phyloP scores from a whole-genome alignment of 2,113 vertebrate species.

The Cacatua alba region DNA sequence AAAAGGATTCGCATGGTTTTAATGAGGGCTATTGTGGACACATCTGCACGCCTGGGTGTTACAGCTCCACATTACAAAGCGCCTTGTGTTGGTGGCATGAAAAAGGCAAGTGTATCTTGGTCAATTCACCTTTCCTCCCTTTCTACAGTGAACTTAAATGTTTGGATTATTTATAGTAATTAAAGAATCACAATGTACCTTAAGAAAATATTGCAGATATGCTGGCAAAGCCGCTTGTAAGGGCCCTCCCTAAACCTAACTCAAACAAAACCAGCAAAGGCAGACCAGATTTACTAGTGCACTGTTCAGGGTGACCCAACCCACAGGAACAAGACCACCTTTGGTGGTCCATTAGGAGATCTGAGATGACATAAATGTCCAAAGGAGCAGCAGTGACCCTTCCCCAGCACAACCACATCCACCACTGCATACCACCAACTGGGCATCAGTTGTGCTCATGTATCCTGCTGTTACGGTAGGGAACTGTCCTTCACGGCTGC shows the following conservation, averaged over 20 bases:
- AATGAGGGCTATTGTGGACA: neutral
- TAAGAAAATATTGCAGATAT: neutral
- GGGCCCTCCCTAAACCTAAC: neutral
- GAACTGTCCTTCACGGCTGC: neutral
- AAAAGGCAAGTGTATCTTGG: neutral
- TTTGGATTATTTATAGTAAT: neutral
- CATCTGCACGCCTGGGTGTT: neutral
- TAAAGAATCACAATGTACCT: neutral
- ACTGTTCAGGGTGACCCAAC: neutral
- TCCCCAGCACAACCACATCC: neutral
- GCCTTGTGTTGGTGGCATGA: neutral
- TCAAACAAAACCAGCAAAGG: neutral
- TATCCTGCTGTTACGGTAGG: accelerated
- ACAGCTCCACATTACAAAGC: neutral
- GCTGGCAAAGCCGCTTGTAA: neutral
- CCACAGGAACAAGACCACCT: neutral
- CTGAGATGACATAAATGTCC: neutral
- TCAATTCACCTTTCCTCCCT: neutral
- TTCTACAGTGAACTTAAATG: neutral
- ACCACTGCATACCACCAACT: neutral
- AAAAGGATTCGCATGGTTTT: neutral
- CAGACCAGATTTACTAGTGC: neutral
- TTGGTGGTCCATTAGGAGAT: neutral
- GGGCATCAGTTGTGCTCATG: accelerated
- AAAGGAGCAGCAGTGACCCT: neutral